phyloP scores from a whole-genome alignment of 2,113 vertebrate genomes.

The Toxostoma redivivum region DNA sequence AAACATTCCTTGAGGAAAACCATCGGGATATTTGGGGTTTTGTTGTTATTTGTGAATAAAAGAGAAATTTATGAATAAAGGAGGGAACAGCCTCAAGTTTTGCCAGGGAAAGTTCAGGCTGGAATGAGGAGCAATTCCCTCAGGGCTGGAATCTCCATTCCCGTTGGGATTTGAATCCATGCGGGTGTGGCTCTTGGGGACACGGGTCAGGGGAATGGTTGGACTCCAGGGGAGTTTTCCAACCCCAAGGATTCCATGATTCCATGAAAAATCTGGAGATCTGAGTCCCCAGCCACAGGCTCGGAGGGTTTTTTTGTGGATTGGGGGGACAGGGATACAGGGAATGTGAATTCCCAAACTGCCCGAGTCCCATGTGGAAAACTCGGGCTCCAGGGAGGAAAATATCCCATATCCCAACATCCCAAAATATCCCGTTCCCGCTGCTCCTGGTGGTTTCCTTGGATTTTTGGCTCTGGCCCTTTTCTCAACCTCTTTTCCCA shows the following conservation, averaged over 20 bases:
- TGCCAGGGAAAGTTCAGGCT: background rate
- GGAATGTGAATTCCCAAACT: background rate
- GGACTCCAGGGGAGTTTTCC: background rate
- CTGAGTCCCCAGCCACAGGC: background rate
- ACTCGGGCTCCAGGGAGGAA: background rate
- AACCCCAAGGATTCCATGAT: background rate
- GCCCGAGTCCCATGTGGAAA: background rate
- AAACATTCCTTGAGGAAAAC: background rate
- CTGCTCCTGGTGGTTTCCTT: accelerated
- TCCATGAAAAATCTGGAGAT: background rate
- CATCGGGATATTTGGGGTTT: accelerated
- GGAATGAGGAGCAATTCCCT: background rate
- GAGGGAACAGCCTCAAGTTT: background rate
- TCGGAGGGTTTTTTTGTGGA: background rate
- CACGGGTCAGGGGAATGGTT: background rate
- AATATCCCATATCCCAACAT: background rate
- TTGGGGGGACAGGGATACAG: background rate
- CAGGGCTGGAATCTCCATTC: background rate
- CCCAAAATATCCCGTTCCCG: accelerated
- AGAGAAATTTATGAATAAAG: too few species aligned
- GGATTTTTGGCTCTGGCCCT: background rate
- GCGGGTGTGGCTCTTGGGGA: background rate
- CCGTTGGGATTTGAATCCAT: background rate
- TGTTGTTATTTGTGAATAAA: accelerated
- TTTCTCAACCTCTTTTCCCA: background rate